Conservation (phyloP, 2,797 vertebrate species). For the Tympanoctomys barrerae region DNA sequence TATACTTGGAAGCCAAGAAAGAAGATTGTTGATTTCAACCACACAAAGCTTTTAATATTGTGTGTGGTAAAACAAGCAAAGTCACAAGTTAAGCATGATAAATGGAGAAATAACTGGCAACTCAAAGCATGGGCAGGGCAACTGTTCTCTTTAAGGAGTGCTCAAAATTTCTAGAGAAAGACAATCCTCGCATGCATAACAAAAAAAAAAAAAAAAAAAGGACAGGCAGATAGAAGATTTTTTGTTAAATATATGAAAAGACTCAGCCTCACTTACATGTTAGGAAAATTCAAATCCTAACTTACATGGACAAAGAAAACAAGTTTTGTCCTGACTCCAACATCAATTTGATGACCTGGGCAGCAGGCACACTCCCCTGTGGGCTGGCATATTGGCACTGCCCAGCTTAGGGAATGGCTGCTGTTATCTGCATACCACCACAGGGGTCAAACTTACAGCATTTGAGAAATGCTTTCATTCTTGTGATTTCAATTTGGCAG, state of each 20-base stretch:
- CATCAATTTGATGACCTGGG: background rate
- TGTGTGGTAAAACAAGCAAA: constrained; percentile 1
- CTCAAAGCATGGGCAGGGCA: background rate
- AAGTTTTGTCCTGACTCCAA: background rate
- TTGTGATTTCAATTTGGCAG: background rate
- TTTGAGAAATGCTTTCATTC: background rate
- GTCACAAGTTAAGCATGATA: background rate
- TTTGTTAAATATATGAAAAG: constrained; percentile 21
- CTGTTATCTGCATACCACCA: background rate
- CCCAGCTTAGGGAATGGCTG: background rate
- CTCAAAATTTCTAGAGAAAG: constrained; percentile 12
- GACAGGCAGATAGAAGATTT: background rate
- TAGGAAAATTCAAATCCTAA: constrained; percentile 26
- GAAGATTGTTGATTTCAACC: background rate
- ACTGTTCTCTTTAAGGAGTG: background rate
- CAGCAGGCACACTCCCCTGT: background rate
- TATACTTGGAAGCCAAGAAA: constrained; percentile 9
- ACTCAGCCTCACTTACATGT: background rate
- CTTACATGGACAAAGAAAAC: background rate
- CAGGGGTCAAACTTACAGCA: background rate
- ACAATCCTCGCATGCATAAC: background rate
- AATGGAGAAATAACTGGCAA: background rate
- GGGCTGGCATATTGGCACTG: background rate
- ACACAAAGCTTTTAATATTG: constrained; percentile 7
- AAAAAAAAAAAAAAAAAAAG: too few relatives aligned